Evolutionary conservation across 2,888 invertebrate genomes (phyloP).

Genomic region (Sisyra nigra): DNA sequence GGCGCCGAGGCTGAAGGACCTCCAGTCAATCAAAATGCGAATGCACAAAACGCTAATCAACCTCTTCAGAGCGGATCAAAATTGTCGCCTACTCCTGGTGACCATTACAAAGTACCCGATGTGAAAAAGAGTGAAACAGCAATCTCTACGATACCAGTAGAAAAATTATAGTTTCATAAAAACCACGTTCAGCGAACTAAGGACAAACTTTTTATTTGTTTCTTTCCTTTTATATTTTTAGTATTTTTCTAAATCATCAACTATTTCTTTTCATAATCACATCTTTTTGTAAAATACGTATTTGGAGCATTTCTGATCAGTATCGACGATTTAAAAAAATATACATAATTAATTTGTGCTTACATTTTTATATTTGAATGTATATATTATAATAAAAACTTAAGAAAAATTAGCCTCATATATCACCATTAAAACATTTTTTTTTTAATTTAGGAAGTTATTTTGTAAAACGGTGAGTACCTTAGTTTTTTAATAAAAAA

Average conservation of each 20-base stretch:
- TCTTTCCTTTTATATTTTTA: slow-evolving; percentile 1
- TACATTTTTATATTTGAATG: background rate
- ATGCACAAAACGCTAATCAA: slow-evolving; percentile 25
- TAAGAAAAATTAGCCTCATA: no score
- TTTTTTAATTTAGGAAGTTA: no score
- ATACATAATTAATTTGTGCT: background rate
- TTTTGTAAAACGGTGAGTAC: background rate
- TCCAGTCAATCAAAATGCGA: background rate
- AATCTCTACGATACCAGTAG: slow-evolving; percentile 14
- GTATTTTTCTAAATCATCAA: background rate
- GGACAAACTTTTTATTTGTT: background rate
- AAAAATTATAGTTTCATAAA: background rate
- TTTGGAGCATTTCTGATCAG: no score
- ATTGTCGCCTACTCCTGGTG: slow-evolving; percentile 19
- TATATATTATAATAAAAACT: no score
- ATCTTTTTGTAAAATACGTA: no score
- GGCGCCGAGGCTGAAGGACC: slow-evolving; percentile 1
- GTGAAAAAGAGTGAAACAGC: slow-evolving; percentile 25
- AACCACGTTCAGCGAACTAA: background rate
- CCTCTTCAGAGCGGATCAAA: slow-evolving; percentile 19
- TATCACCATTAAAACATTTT: no score
- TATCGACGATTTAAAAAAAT: no score
- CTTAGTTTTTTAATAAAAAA: background rate
- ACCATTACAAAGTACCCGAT: slow-evolving; percentile 25
- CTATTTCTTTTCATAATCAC: background rate